Evolutionary conservation across 2,888 invertebrate species (phyloP), one percentile per base, ranked within the genome.

Genomic region (Elysia crispata): DNA sequence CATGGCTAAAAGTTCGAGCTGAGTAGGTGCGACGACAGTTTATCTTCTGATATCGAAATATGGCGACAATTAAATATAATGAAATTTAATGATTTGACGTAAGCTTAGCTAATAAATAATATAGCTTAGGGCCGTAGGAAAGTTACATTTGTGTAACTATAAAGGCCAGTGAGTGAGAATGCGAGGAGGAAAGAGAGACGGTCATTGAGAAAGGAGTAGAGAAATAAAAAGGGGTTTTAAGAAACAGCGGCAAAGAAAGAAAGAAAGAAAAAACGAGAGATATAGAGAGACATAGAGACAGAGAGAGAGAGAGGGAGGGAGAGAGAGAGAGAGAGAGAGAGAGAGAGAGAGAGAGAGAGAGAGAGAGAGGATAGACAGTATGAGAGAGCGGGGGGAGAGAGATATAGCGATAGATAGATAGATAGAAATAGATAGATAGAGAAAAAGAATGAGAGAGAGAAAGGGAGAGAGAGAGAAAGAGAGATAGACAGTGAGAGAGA

Each of bases 331-430:
- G 31, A 64, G 41, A 64, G 31, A 62, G 66, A 74, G 41, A 41
- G 33, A 74, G 54, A 79, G 66, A 76, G 76, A 75, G 69, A 80
- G 69, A 76, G 60, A 80, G 77, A 69, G 77, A 49, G 70, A 77
- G 77, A 77, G 77, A 80, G 73, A 72, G 54, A 50, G 31, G 50
- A 23, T 1, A 25, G 28, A 30, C 49, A 30, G 49, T n/a, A n/a
- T n/a, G n/a, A n/a, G n/a, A n/a, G n/a, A n/a, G n/a, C n/a, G n/a
- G n/a, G n/a, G n/a, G n/a, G n/a, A 54, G 33, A 78, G 67, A 62
- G 57, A 41, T 23, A 66, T n/a, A 23, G 74, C 1, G 33, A 67
- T 6, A 62, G n/a, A 60, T 67, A 66, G 33, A 50, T 50, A 28
- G 15, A 67, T 74, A 33, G 25, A 30, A n/a, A 20, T n/a, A 54